Evolutionary conservation across 2,888 invertebrate species (phyloP).

Genomic region (Acanthosepion lycidas): DNA sequence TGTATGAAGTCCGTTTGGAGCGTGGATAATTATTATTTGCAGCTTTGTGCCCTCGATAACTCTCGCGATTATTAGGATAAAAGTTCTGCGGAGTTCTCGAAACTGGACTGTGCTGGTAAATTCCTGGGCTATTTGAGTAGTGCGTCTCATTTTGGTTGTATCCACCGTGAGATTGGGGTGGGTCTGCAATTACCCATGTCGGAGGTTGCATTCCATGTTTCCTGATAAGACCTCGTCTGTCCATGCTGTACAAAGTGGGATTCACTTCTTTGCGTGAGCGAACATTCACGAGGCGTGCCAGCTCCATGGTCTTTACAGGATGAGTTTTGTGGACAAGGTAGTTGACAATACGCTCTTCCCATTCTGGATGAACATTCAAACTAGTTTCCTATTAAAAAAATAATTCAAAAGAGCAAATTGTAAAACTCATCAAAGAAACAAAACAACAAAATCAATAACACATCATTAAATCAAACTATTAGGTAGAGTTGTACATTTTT

Average conservation of each 20-base stretch:
- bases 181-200: constrained; percentile 53
- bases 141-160: constrained; percentile 40
- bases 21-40: constrained; percentile 44
- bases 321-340: constrained; percentile 45
- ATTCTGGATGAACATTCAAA: constrained; percentile 46
- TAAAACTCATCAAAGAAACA: neutral
- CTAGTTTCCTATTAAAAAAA: neutral
- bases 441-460: neutral
- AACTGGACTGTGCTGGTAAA: constrained; percentile 37
- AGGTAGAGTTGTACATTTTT: too few species aligned
- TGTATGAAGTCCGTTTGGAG: constrained; percentile 43
- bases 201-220: constrained; percentile 53
- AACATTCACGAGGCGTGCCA: constrained; percentile 64
- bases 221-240: constrained; percentile 52
- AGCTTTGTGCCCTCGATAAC: constrained; percentile 43
- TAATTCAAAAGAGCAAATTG: neutral
- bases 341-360: constrained; percentile 45
- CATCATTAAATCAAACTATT: too few species aligned
- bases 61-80: constrained; percentile 40
- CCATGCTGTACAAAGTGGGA: constrained; percentile 63
- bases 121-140: constrained; percentile 45
- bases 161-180: constrained; percentile 34
- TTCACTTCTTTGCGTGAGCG: constrained; percentile 62
- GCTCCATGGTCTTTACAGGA: constrained; percentile 56
- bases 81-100: constrained; percentile 44